Evolutionary conservation across 2,888 invertebrate species (phyloP).

Genomic region (Odontomyia ornata): DNA sequence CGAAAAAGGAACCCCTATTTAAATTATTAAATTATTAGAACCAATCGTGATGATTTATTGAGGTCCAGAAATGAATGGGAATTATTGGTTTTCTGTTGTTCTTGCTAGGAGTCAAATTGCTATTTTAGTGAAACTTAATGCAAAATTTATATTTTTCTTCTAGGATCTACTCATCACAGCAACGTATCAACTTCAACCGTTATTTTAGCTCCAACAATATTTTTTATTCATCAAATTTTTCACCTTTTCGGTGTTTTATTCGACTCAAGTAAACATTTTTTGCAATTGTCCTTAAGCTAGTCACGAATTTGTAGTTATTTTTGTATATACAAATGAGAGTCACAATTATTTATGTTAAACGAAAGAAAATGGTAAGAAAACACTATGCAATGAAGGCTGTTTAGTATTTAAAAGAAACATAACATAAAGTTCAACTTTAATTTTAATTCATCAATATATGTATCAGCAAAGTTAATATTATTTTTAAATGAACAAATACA

Average conservation of each 20-base stretch:
- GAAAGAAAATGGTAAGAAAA: background rate
- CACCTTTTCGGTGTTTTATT: background rate
- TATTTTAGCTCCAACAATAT: conserved; percentile 2
- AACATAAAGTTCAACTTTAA: conserved; percentile 16
- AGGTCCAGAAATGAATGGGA: too few species aligned
- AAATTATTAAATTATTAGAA: too few species aligned
- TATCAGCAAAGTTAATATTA: background rate
- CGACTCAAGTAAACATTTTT: conserved; percentile 3
- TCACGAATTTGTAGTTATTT: background rate
- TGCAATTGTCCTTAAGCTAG: conserved; percentile 8
- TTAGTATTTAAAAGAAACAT: conserved; percentile 2
- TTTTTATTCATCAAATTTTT: background rate
- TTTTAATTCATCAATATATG: conserved; percentile 13
- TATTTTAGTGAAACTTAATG: too few species aligned
- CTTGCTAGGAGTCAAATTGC: too few species aligned
- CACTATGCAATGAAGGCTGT: conserved; percentile 44
- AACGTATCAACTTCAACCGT: conserved; percentile 3
- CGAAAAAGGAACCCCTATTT: too few species aligned
- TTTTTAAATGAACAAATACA: conserved; percentile 2
- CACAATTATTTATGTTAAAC: conserved; percentile 8
- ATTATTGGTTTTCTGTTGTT: too few species aligned
- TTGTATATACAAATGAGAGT: background rate
- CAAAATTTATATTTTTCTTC: background rate
- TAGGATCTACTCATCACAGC: background rate
- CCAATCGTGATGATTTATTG: too few species aligned